phyloP scores from a whole-genome alignment of 1,140 invertebrate genomes.

The Oncopodura yosiiana region DNA sequence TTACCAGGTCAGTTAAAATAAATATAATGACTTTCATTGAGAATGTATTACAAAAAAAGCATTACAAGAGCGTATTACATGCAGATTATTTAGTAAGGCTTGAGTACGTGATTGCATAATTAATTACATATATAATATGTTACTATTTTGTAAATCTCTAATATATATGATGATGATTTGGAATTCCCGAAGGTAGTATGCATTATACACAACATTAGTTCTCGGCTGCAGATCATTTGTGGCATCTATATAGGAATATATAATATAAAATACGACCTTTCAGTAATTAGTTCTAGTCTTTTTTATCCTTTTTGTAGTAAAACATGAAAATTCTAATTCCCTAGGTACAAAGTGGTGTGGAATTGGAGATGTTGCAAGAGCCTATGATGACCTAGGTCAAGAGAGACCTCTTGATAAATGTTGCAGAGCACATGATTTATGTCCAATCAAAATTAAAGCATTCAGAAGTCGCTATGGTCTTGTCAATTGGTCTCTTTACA shows the following conservation, averaged over 20 bases:
- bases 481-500: constrained; percentile 71
- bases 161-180: no score
- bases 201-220: background rate
- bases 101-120: no score
- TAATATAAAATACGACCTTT: background rate
- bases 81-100: no score
- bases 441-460: constrained; percentile 63
- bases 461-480: constrained; percentile 65
- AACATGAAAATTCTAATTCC: background rate
- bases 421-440: constrained; percentile 72
- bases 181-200: no score
- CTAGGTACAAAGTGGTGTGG: constrained; percentile 83
- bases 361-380: constrained; percentile 67
- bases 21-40: background rate
- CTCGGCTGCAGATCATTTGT: background rate
- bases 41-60: background rate
- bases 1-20: constrained; percentile 22
- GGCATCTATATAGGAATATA: background rate
- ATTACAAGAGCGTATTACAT: background rate
- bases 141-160: background rate
- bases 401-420: constrained; percentile 64
- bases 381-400: constrained; percentile 67
- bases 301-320: constrained; percentile 34
- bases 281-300: constrained; percentile 6
- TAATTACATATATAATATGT: background rate